These are phyloP conservation scores for Acipenser oxyrinchus DNA, from an alignment of 2,797 vertebrate genomes.

Conservation along the genomic window DNA sequence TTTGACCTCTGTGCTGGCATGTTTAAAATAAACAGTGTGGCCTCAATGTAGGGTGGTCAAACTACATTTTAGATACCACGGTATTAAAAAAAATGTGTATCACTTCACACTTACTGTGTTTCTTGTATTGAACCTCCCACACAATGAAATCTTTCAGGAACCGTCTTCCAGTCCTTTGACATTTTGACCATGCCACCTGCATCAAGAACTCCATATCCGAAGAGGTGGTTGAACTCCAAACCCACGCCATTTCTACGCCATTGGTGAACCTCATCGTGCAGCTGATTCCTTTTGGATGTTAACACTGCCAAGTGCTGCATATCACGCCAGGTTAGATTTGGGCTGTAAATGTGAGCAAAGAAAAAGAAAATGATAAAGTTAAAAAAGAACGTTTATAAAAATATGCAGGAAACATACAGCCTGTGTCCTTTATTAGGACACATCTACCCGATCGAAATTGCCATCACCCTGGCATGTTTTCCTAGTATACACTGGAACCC, in stretches of 20 bases:
- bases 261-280: slow-evolving; percentile 93
- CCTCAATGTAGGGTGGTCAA: too few relatives aligned
- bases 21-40: too few relatives aligned
- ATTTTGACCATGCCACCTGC: slow-evolving; percentile 97
- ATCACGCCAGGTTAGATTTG: slow-evolving; percentile 88
- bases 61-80: too few relatives aligned
- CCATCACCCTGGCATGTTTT: too few relatives aligned
- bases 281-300: slow-evolving; percentile 96
- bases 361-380: slow-evolving; percentile 2
- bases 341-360: slow-evolving; percentile 45
- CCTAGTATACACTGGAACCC: too few relatives aligned
- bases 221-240: slow-evolving; percentile 97
- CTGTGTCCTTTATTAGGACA: too few relatives aligned
- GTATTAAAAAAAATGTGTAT: too few relatives aligned
- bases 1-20: too few relatives aligned
- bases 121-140: slow-evolving; percentile 88
- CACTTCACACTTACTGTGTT: slow-evolving; percentile 68
- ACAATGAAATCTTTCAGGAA: slow-evolving; percentile 95
- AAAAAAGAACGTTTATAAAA: too few relatives aligned
- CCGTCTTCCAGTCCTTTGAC: slow-evolving; percentile 92
- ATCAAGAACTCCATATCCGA: slow-evolving; percentile 93
- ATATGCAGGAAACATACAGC: too few relatives aligned
- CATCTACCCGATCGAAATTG: too few relatives aligned
- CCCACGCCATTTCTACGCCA: slow-evolving; percentile 94
- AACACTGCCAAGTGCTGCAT: slow-evolving; percentile 95